A percentile compares a stretch with the other conserved stretches of the same genome.
phyloP scores from a whole-genome alignment of 2,888 invertebrate genomes.

The Ectropis crepuscularia region DNA sequence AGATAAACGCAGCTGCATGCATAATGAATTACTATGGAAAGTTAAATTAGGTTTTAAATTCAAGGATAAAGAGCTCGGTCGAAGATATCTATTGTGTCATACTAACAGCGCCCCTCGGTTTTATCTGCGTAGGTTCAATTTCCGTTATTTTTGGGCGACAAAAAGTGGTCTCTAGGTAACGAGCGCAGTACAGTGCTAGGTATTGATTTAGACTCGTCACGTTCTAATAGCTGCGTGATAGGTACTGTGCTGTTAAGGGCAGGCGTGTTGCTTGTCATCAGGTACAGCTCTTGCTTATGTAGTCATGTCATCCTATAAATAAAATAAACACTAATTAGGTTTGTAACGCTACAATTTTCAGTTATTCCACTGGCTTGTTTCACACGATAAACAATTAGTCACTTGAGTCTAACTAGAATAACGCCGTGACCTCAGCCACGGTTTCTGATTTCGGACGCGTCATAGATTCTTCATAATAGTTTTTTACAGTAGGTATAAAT shows the following conservation, averaged over 20 bases:
- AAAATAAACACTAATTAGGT: not conserved
- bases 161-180: too few relatives aligned
- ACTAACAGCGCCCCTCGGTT: not conserved
- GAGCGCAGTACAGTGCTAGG: too few relatives aligned
- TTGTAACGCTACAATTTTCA: conserved; percentile 18
- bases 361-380: conserved; percentile 18
- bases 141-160: too few relatives aligned
- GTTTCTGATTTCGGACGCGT: conserved; percentile 20
- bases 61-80: not conserved
- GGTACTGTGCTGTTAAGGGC: too few relatives aligned
- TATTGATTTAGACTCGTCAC: too few relatives aligned
- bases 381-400: conserved; percentile 26
- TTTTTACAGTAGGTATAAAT: too few relatives aligned
- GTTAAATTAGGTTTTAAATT: not conserved
- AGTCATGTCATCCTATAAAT: too few relatives aligned
- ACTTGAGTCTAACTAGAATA: conserved; percentile 16
- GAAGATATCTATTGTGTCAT: not conserved
- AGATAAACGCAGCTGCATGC: not conserved
- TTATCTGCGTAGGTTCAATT: too few relatives aligned
- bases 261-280: too few relatives aligned
- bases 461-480: conserved; percentile 8
- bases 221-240: too few relatives aligned
- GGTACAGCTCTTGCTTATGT: too few relatives aligned
- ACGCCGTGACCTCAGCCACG: conserved; percentile 14
- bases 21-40: not conserved